A percentile compares a stretch with the other conserved stretches of the same genome.
These are phyloP conservation scores for Gisinianus flammeolus DNA, from an alignment of 2,888 invertebrate species.

Conservation along the genomic window DNA sequence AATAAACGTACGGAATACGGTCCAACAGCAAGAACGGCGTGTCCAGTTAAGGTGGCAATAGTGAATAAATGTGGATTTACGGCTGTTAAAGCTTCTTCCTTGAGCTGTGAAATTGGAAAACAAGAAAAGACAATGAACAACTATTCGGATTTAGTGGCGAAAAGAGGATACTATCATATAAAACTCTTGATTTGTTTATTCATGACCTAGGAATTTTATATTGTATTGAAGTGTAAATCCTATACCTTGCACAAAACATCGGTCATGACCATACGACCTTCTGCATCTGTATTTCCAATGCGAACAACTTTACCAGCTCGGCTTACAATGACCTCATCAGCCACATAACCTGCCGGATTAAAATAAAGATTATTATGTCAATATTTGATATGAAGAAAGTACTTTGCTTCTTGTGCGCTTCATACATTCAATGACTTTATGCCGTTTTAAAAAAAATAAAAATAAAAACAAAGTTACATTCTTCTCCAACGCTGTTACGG, in stretches of 20 bases:
- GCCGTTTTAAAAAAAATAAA: too few relatives aligned
- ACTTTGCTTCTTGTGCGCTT: too few relatives aligned
- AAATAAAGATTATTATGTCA: background rate
- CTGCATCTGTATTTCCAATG: constrained; percentile 93
- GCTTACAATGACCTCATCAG: constrained; percentile 85
- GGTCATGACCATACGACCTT: constrained; percentile 92
- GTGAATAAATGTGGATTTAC: constrained; percentile 85
- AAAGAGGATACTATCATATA: too few relatives aligned
- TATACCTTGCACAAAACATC: constrained; percentile 82
- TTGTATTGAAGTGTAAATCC: too few relatives aligned
- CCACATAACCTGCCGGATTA: constrained; percentile 64
- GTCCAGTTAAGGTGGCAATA: constrained; percentile 88
- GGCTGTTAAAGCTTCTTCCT: constrained; percentile 72
- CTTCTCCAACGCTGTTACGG: constrained; percentile 87
- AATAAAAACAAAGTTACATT: constrained; percentile 64
- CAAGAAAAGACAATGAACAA: too few relatives aligned
- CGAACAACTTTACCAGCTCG: constrained; percentile 83
- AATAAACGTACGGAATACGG: constrained; percentile 71
- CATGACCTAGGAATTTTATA: too few relatives aligned
- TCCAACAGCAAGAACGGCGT: constrained; percentile 75
- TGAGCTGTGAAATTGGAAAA: too few relatives aligned
- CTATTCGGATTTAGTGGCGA: too few relatives aligned
- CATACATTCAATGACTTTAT: too few relatives aligned
- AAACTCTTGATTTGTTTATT: too few relatives aligned
- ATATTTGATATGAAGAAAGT: too few relatives aligned